These are phyloP conservation scores for Drosophila suboccidentalis DNA, from an alignment of 2,888 invertebrate genomes.

Conservation along the genomic window DNA sequence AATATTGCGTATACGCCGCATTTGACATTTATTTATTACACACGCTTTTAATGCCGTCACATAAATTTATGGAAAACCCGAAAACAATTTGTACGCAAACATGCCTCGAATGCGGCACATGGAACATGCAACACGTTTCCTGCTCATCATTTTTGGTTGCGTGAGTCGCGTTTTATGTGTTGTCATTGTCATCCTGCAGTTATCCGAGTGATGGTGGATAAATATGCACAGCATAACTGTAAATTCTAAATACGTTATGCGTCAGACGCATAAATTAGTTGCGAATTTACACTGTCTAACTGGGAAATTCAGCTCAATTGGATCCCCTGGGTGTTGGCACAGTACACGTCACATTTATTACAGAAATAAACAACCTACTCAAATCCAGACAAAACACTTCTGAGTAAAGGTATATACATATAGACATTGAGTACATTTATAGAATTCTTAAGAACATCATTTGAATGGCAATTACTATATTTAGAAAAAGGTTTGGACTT, in stretches of 20 bases:
- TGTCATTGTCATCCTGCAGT: constrained; percentile 12
- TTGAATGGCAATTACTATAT: not conserved
- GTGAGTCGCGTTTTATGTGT: constrained; percentile 54
- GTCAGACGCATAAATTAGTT: constrained; percentile 63
- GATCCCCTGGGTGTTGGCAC: constrained; percentile 7
- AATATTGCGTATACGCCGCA: constrained; percentile 72
- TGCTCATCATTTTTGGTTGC: constrained; percentile 53
- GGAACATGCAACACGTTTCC: constrained; percentile 71
- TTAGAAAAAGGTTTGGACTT: not conserved
- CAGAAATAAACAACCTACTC: not conserved
- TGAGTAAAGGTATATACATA: constrained; percentile 1
- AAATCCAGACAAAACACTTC: constrained; percentile 14
- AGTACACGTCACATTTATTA: not conserved
- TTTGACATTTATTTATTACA: constrained; percentile 70
- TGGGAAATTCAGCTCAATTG: constrained; percentile 13
- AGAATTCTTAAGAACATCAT: constrained; percentile 4
- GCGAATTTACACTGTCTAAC: constrained; percentile 56
- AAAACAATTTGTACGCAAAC: constrained; percentile 60
- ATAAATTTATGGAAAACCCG: constrained; percentile 67
- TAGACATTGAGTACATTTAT: not conserved
- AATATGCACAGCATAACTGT: constrained; percentile 30
- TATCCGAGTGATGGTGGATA: not conserved
- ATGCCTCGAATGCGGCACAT: constrained; percentile 28
- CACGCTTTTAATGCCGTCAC: constrained; percentile 57
- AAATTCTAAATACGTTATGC: constrained; percentile 44